Base-by-base conservation (phyloP, 2,888 invertebrate species). In the Mimas tiliae region DNA sequence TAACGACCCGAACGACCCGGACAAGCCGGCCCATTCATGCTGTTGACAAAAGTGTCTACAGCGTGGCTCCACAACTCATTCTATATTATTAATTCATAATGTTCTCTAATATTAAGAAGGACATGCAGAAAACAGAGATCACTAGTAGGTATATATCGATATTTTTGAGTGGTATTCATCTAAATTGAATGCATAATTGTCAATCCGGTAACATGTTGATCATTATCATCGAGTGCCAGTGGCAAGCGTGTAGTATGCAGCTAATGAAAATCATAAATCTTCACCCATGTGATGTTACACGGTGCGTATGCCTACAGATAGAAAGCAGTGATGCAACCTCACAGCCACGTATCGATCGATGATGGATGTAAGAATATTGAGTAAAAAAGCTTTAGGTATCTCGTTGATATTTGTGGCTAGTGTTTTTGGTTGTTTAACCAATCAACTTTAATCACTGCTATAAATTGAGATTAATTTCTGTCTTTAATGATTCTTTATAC, bases 241-340 rank as follows among this genome's bases (percentile, higher is more conserved):
- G 74, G 74, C 70, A 70, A 71, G 72, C 72, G 45, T 62, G 70
- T 69, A 71, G 79, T 78, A 80, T 72, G 68, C 66, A 65, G 74
- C 76, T 88, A 86, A 87, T 86, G 81, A 84, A 85, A 81, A 75
- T 72, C 72, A 83, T 87, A 82, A 81, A 84, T 87, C 83, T 85
- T 77, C 68, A 71, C 70, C 67, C 65, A 71, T 72, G 68, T 69
- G 70, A 66, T 70, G 71, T 69, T 70, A 74, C 69, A 69, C 65
- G 62, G 67, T 62, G 58, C 47, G 55, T 51, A 70, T 71, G 68
- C 58, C 19, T 58, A 74, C 73, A 73, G 76, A 75, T 87, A 88
- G 88, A 89, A 88, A 89, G 89, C 84, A 77, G 74, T 86, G 85
- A 84, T 76, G 87, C 81, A 88, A 88, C 70, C 73, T 66, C 69